Evolutionary conservation across 2,797 vertebrate species (phyloP).

Genomic region (Anguilla marmorata): DNA sequence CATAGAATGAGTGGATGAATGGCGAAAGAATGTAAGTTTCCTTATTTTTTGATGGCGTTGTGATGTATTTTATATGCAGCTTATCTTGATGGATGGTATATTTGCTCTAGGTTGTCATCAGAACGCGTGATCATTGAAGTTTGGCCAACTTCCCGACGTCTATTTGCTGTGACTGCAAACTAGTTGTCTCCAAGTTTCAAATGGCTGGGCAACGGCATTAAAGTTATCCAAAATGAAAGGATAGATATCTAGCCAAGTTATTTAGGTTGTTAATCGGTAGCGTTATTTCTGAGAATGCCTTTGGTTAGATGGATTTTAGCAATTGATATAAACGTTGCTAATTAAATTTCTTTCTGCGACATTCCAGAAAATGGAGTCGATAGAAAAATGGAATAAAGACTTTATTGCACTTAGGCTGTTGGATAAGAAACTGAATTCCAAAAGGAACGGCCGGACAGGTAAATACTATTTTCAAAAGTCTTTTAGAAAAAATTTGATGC

Average conservation of each 20-base stretch:
- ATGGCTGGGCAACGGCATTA: not conserved
- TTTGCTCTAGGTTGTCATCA: not conserved
- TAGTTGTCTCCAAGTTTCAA: not conserved
- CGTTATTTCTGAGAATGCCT: not conserved
- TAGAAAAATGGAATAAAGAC: constrained; percentile 63
- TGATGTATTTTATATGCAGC: not conserved
- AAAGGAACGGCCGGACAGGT: constrained; percentile 56
- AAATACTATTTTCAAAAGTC: constrained; percentile 1
- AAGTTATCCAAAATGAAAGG: not conserved
- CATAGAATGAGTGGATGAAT: constrained; percentile 54
- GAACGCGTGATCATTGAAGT: not conserved
- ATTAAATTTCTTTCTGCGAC: constrained; percentile 50
- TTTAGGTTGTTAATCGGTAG: not conserved
- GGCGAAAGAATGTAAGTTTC: constrained; percentile 46
- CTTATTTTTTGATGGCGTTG: constrained; percentile 15
- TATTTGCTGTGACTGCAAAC: not conserved
- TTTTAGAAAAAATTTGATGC: not conserved
- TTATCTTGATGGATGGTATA: not conserved
- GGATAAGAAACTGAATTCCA: constrained; percentile 57
- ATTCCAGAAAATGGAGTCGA: constrained; percentile 67
- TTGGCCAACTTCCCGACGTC: not conserved
- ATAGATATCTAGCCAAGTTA: not conserved
- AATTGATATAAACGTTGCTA: constrained; percentile 2
- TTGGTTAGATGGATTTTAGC: not conserved
- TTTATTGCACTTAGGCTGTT: constrained; percentile 52